These are phyloP conservation scores for Altica lythri DNA, from an alignment of 2,888 invertebrate genomes.

Conservation along the genomic window DNA sequence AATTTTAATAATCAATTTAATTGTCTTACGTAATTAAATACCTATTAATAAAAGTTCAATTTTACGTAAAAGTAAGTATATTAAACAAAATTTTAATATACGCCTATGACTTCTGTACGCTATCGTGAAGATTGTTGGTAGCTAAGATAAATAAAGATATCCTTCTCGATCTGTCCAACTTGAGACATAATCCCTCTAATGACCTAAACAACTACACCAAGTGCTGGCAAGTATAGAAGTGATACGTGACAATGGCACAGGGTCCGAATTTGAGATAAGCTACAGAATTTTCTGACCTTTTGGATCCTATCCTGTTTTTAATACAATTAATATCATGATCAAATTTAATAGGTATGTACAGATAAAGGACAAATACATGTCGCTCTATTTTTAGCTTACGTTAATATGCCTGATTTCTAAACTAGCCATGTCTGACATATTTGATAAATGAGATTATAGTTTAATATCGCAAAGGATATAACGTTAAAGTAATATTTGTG, in stretches of 20 bases:
- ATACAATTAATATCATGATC: too few species aligned
- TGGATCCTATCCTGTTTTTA: too few species aligned
- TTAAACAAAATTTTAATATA: too few species aligned
- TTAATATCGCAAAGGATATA: constrained; percentile 36
- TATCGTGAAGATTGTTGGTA: too few species aligned
- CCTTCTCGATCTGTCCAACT: constrained; percentile 40
- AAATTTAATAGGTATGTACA: not conserved
- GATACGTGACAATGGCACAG: constrained; percentile 47
- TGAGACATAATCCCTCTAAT: constrained; percentile 49
- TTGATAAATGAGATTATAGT: constrained; percentile 40
- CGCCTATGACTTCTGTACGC: too few species aligned
- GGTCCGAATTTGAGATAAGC: not conserved
- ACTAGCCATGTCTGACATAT: constrained; percentile 28
- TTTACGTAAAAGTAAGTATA: too few species aligned
- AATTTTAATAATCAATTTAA: too few species aligned
- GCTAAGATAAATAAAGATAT: constrained; percentile 59
- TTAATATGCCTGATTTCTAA: constrained; percentile 2
- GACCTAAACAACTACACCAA: constrained; percentile 55
- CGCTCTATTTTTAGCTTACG: not conserved
- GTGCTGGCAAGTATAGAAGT: constrained; percentile 48
- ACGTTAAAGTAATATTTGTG: constrained; percentile 33
- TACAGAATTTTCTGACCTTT: too few species aligned
- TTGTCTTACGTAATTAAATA: too few species aligned
- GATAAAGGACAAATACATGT: not conserved
- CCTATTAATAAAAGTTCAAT: too few species aligned